Percentiles rank a stretch among this genome's conserved stretches.
Evolutionary conservation across 2,797 vertebrate species (phyloP).

Genomic region (Acropternis orthonyx): DNA sequence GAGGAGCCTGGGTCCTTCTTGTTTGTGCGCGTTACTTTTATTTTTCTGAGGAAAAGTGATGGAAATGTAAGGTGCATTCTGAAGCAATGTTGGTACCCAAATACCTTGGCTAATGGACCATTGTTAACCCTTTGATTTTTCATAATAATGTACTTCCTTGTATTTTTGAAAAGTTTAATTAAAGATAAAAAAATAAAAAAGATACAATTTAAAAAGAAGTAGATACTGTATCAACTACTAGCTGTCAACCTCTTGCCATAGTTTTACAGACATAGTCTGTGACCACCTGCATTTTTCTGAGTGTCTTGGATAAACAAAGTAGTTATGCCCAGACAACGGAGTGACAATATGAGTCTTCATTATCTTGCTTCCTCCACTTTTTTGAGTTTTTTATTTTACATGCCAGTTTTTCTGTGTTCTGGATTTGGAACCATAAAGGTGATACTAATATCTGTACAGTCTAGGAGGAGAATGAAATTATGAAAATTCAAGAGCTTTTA

Average conservation of each 20-base stretch:
- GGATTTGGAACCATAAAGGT: not conserved
- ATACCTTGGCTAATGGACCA: not conserved
- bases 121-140: not conserved
- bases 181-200: not conserved
- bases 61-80: not conserved
- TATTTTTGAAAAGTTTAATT: not conserved
- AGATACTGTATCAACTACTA: not conserved
- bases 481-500: not conserved
- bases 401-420: not conserved
- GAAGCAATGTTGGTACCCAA: not conserved
- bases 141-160: not conserved
- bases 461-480: not conserved
- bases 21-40: not conserved
- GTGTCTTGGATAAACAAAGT: not conserved
- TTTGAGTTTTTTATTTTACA: not conserved
- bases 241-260: not conserved
- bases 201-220: not conserved
- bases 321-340: not conserved
- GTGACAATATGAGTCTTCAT: not conserved
- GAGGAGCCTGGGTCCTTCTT: not conserved
- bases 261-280: not conserved
- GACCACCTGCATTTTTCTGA: not conserved
- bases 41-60: not conserved
- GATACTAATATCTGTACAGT: not conserved
- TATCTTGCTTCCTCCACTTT: not conserved